Evolutionary conservation across 2,113 vertebrate genomes (phyloP).

Genomic region (Lontra canadensis): DNA sequence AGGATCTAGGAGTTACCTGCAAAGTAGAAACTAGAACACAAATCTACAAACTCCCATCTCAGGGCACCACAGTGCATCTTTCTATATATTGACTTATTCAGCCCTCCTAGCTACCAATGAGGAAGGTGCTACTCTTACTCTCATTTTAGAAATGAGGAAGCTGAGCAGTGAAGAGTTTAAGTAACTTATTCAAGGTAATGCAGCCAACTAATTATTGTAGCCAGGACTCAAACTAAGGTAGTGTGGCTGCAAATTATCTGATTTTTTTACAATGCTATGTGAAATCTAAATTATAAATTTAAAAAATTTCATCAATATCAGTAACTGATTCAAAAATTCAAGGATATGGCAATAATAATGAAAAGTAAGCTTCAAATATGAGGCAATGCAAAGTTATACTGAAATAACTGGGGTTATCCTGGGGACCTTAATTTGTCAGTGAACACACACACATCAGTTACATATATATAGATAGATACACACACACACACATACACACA

Average conservation of each 20-base stretch:
- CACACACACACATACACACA: not conserved
- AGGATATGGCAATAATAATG: not conserved
- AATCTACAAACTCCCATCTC: not conserved
- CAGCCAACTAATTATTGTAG: not conserved
- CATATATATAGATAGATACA: not conserved
- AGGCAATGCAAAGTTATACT: not conserved
- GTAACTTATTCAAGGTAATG: not conserved
- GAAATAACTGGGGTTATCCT: not conserved
- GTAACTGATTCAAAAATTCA: not conserved
- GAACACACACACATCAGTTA: not conserved
- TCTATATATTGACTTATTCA: not conserved
- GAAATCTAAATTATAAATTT: not conserved
- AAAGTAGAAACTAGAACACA: not conserved
- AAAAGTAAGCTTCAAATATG: not conserved
- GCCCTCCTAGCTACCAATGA: not conserved
- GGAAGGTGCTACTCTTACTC: not conserved
- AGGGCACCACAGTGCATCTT: accelerated
- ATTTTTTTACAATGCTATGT: not conserved
- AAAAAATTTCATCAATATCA: not conserved
- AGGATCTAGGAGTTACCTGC: not conserved
- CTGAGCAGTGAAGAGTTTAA: not conserved
- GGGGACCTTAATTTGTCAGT: not conserved
- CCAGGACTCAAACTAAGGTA: not conserved
- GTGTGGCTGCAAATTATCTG: not conserved
- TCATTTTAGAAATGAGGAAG: not conserved